Evolutionary conservation across 1,140 invertebrate genomes (phyloP).

Genomic region (Penaeus vannamei): DNA sequence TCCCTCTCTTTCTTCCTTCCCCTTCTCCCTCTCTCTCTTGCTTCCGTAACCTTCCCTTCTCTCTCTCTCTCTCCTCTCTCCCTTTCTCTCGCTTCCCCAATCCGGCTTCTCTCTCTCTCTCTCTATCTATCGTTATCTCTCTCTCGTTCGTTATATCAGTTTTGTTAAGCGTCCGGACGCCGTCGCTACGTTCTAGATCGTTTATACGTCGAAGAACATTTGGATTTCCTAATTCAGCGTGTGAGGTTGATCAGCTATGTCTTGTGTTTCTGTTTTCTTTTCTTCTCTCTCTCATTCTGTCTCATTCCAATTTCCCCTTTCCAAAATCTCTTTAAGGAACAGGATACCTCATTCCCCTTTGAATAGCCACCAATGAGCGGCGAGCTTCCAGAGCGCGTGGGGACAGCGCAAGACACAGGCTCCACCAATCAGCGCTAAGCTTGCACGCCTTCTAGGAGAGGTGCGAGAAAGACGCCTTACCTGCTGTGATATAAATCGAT

Average conservation of each 20-base stretch:
- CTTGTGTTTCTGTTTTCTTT: background rate
- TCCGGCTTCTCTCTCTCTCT: background rate
- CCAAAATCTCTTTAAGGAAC: background rate
- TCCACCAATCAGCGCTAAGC: conserved; percentile 55
- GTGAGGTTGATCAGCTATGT: background rate
- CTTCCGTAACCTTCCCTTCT: too few species aligned
- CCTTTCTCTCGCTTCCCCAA: background rate
- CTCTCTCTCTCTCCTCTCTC: background rate
- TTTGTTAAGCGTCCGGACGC: too few species aligned
- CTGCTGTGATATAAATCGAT: conserved; percentile 51
- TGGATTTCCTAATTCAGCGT: too few species aligned
- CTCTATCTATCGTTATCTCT: too few species aligned
- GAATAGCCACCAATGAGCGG: conserved; percentile 42
- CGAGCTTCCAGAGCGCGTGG: conserved; percentile 2
- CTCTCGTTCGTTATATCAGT: too few species aligned
- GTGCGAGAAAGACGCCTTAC: conserved; percentile 50
- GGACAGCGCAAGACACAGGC: conserved; percentile 42
- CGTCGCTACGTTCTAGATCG: too few species aligned
- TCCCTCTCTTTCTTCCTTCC: too few species aligned
- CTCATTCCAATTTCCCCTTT: background rate
- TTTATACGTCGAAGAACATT: too few species aligned
- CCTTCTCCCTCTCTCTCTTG: background rate
- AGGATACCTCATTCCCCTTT: conserved; percentile 27
- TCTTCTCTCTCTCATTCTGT: background rate
- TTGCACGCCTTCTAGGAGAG: conserved; percentile 46